Conservation (phyloP, 2,113 vertebrate genomes). For the Antidorcas marsupialis region DNA sequence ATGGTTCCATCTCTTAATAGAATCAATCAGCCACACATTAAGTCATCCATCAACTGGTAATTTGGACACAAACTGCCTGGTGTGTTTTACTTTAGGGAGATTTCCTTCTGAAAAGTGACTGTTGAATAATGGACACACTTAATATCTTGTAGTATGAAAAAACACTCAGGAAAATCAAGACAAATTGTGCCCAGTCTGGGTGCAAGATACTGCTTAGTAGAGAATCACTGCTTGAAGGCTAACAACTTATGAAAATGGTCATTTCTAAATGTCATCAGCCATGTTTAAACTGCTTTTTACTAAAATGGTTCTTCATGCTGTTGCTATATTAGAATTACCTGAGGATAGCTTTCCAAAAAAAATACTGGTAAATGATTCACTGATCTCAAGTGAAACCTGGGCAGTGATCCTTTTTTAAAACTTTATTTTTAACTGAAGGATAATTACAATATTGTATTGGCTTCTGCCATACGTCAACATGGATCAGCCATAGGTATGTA, state of each 20-base stretch:
- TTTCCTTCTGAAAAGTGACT: slow-evolving; percentile 25
- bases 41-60: not conserved
- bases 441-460: not conserved
- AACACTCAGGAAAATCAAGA: slow-evolving; percentile 48
- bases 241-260: slow-evolving; percentile 24
- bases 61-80: not conserved
- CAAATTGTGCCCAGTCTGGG: slow-evolving; percentile 13
- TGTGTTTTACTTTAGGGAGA: slow-evolving; percentile 9
- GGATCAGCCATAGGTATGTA: not conserved
- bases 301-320: not conserved
- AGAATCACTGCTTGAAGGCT: slow-evolving; percentile 19
- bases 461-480: not conserved
- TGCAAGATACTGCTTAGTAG: not conserved
- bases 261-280: slow-evolving; percentile 8
- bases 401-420: not conserved
- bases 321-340: not conserved
- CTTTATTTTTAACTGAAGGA: not conserved
- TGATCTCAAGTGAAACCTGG: not conserved
- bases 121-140: slow-evolving; percentile 11
- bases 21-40: not conserved
- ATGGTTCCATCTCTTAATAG: not conserved
- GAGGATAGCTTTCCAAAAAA: not conserved
- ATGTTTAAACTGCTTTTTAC: slow-evolving; percentile 40
- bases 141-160: slow-evolving; percentile 7
- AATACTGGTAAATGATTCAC: not conserved